These are phyloP conservation scores for Psittacus erithacus DNA, from an alignment of 2,113 vertebrate genomes.

Conservation along the genomic window DNA sequence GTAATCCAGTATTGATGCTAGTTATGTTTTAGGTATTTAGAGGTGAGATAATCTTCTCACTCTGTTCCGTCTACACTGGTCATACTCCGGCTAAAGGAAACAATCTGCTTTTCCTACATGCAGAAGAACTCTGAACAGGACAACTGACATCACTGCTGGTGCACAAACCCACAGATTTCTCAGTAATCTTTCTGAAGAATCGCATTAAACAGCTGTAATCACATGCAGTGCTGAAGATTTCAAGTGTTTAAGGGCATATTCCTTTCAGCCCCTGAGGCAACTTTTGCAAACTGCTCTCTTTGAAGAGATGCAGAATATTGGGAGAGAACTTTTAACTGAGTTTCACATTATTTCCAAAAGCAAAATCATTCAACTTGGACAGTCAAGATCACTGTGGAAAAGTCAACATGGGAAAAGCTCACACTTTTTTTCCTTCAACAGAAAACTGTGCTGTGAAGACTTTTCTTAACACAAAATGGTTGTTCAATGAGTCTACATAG, in stretches of 20 bases:
- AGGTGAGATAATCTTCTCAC: neutral
- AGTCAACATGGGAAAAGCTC: neutral
- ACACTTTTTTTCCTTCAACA: neutral
- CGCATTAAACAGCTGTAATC: neutral
- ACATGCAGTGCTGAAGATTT: accelerated
- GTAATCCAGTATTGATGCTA: neutral
- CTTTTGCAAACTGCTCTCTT: neutral
- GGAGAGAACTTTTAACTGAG: neutral
- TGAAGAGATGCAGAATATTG: neutral
- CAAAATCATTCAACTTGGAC: neutral
- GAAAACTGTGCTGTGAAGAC: neutral
- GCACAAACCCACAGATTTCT: slow-evolving; percentile 37
- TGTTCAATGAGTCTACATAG: neutral
- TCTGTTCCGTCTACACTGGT: neutral
- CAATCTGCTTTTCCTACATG: neutral
- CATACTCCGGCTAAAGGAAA: neutral
- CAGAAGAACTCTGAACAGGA: neutral
- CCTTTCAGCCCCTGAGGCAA: neutral
- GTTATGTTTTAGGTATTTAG: neutral
- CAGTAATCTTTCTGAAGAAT: slow-evolving; percentile 16
- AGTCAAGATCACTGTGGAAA: neutral
- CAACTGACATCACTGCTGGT: neutral
- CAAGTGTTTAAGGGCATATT: neutral
- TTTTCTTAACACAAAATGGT: neutral
- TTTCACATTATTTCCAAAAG: neutral